Percentiles rank a stretch among this genome's conserved stretches.
Evolutionary conservation across 2,888 invertebrate genomes (phyloP).

Genomic region (Acanthopleura granulata): DNA sequence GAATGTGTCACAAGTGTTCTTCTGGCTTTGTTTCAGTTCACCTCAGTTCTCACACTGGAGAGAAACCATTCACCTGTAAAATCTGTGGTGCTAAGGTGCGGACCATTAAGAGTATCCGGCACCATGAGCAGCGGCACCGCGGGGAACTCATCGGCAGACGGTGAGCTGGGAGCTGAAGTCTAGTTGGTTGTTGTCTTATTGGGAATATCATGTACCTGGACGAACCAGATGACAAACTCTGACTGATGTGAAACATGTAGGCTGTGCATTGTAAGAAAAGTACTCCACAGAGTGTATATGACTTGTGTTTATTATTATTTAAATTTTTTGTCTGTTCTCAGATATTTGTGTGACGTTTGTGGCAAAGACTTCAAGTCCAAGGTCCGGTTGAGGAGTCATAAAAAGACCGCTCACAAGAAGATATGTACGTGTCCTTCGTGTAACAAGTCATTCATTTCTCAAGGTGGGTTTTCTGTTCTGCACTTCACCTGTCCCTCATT

Average conservation of each 20-base stretch:
- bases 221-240: no score
- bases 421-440: neutral
- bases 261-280: no score
- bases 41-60: neutral
- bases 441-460: neutral
- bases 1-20: no score
- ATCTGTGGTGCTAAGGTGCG: neutral
- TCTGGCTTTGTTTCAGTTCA: neutral
- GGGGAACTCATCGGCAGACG: neutral
- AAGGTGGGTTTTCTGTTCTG: neutral
- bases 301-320: no score
- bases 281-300: no score
- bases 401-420: neutral
- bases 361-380: neutral
- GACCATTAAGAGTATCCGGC: neutral
- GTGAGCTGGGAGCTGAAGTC: no score
- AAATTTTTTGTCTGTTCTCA: neutral
- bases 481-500: no score
- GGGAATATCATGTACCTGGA: no score
- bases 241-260: no score
- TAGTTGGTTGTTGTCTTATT: no score
- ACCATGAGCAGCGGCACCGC: neutral
- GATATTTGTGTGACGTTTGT: slow-evolving; percentile 2
- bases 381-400: neutral
- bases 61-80: neutral